Percentiles rank a stretch among this genome's conserved stretches.
Conservation (phyloP, 2,888 invertebrate species). For the Meteorus cinctellus region DNA sequence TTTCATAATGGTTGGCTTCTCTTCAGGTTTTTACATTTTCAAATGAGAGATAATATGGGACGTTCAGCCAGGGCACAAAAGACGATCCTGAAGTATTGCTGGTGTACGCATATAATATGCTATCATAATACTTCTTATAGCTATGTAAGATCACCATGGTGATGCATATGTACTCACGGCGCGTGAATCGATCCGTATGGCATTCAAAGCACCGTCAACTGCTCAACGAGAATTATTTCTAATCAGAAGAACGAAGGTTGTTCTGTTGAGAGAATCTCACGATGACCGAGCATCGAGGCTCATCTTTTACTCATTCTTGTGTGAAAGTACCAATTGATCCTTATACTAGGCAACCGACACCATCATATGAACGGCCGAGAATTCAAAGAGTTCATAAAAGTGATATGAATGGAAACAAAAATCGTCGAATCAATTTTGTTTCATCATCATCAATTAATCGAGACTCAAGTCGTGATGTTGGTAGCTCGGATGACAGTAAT, state of each 20-base stretch:
- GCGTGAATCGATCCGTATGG: constrained; percentile 49
- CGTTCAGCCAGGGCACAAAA: not conserved
- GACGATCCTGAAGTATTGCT: constrained; percentile 5
- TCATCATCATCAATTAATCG: constrained; percentile 32
- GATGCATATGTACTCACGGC: constrained; percentile 49
- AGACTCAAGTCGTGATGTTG: constrained; percentile 38
- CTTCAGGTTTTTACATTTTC: not conserved
- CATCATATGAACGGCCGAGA: constrained; percentile 78
- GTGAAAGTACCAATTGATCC: constrained; percentile 84
- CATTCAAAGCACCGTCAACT: constrained; percentile 22
- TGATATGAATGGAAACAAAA: constrained; percentile 57
- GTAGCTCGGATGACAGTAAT: constrained; percentile 69
- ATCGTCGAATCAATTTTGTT: constrained; percentile 67
- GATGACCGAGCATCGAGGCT: constrained; percentile 76
- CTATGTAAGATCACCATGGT: constrained; percentile 54
- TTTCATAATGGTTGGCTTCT: not conserved
- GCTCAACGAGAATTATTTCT: not conserved
- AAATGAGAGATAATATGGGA: not conserved
- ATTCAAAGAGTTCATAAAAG: constrained; percentile 48
- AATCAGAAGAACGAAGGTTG: constrained; percentile 24
- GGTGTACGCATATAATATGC: not conserved
- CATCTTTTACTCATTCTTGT: constrained; percentile 83
- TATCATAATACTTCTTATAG: constrained; percentile 37
- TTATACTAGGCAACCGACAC: constrained; percentile 81
- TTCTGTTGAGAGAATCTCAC: constrained; percentile 1